phyloP scores from a whole-genome alignment of 2,888 invertebrate genomes.

The Neoitamus cyanurus region DNA sequence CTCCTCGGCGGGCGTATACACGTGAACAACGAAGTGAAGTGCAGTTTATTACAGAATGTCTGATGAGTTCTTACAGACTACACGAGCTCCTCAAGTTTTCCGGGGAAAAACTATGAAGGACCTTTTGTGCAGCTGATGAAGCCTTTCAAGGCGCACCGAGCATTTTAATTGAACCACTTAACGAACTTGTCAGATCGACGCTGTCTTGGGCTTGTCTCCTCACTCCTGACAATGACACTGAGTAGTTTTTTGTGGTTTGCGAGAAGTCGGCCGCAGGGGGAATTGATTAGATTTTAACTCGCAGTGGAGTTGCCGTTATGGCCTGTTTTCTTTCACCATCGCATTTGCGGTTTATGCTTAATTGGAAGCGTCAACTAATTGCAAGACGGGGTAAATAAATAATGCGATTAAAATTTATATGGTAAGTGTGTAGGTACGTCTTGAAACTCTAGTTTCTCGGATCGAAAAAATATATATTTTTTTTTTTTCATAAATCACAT shows the following conservation, averaged over 20 bases:
- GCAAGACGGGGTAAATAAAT: background rate
- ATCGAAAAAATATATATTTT: too few relatives aligned
- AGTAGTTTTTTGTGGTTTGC: background rate
- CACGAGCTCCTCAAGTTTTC: background rate
- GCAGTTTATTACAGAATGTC: background rate
- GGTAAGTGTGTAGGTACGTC: too few relatives aligned
- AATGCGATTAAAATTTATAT: background rate
- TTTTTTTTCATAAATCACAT: too few relatives aligned
- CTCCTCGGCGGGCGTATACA: background rate
- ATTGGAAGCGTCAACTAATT: background rate
- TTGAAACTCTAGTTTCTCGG: too few relatives aligned
- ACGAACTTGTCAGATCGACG: background rate
- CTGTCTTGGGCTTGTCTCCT: background rate
- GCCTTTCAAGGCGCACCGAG: background rate
- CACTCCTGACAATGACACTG: background rate
- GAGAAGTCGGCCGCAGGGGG: background rate
- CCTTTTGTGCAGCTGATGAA: slow-evolving; percentile 26
- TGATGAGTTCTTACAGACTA: background rate
- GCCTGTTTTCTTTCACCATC: background rate
- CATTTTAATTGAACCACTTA: slow-evolving; percentile 29
- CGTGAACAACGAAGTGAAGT: background rate
- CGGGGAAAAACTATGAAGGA: background rate
- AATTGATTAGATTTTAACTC: background rate
- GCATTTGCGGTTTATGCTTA: background rate
- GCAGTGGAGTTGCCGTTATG: background rate